These are phyloP conservation scores for Sinosuthora webbiana DNA, from an alignment of 2,113 vertebrate species.

Conservation along the genomic window DNA sequence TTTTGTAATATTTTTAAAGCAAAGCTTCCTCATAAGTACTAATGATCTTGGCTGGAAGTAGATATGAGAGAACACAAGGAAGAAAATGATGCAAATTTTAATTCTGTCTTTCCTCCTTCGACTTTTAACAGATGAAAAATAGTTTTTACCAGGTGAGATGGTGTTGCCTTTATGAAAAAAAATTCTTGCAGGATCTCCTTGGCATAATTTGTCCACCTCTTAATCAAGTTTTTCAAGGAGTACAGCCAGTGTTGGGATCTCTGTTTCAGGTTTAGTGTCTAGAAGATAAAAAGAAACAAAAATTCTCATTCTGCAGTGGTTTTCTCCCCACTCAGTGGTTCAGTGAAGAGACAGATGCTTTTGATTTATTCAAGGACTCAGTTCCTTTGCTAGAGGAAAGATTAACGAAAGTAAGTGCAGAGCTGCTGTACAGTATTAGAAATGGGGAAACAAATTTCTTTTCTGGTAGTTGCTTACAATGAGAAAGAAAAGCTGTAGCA, in stretches of 20 bases:
- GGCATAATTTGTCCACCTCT: neutral
- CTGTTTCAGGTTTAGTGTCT: neutral
- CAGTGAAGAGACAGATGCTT: neutral
- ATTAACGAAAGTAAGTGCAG: neutral
- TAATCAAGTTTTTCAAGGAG: slow-evolving; percentile 2
- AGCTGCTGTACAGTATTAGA: neutral
- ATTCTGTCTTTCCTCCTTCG: neutral
- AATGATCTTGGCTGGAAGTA: neutral
- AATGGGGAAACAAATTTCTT: neutral
- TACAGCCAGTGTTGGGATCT: neutral
- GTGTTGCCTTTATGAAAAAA: neutral
- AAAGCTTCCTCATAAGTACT: neutral
- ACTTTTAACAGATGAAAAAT: slow-evolving; percentile 22
- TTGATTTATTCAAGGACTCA: neutral
- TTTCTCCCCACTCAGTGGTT: neutral
- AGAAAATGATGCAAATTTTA: slow-evolving; percentile 26
- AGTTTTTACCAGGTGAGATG: neutral
- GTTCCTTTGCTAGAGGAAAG: neutral
- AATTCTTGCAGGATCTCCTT: neutral
- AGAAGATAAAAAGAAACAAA: neutral
- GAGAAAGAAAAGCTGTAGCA: neutral
- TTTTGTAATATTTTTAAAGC: slow-evolving; percentile 13
- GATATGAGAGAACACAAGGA: neutral
- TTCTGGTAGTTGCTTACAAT: neutral
- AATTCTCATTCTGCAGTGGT: neutral